Evolutionary conservation across 1,140 invertebrate genomes (phyloP).

Genomic region (Plutomurus gul): DNA sequence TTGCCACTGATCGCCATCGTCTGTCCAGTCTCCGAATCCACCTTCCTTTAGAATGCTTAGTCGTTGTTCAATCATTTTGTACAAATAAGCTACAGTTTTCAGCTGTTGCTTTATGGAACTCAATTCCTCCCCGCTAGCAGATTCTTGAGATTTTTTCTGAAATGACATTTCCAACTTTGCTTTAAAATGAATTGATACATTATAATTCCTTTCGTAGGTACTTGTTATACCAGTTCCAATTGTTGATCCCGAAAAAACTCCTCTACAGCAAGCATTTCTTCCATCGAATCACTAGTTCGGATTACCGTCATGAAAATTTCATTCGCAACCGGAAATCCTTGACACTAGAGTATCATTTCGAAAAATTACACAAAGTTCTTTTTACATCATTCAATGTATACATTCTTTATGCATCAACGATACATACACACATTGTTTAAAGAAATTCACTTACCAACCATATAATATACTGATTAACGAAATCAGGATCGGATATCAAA

Average conservation of each 20-base stretch:
- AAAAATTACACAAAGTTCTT: not conserved
- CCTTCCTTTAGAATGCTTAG: constrained; percentile 68
- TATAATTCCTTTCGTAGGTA: too few relatives aligned
- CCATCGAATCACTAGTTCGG: constrained; percentile 73
- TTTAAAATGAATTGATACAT: too few relatives aligned
- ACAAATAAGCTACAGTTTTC: constrained; percentile 82
- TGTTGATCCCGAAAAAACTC: constrained; percentile 80
- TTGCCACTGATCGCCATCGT: constrained; percentile 53
- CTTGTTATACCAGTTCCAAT: constrained; percentile 63
- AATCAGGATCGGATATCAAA: constrained; percentile 88
- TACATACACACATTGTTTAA: not conserved
- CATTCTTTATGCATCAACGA: not conserved
- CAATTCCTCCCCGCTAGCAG: not conserved
- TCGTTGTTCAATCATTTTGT: constrained; percentile 72
- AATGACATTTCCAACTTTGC: too few relatives aligned
- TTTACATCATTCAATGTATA: not conserved
- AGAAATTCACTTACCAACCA: constrained; percentile 75
- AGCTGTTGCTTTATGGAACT: constrained; percentile 78
- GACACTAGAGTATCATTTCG: constrained; percentile 70
- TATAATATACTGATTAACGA: constrained; percentile 88
- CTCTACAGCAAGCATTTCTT: constrained; percentile 78
- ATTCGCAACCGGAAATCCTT: constrained; percentile 73
- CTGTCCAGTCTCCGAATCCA: constrained; percentile 54
- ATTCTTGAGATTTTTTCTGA: not conserved
- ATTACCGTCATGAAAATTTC: constrained; percentile 82